Evolutionary conservation across 2,888 invertebrate species (phyloP), one percentile per base, ranked within the genome.

Genomic region (Hypolimnas misippus): DNA sequence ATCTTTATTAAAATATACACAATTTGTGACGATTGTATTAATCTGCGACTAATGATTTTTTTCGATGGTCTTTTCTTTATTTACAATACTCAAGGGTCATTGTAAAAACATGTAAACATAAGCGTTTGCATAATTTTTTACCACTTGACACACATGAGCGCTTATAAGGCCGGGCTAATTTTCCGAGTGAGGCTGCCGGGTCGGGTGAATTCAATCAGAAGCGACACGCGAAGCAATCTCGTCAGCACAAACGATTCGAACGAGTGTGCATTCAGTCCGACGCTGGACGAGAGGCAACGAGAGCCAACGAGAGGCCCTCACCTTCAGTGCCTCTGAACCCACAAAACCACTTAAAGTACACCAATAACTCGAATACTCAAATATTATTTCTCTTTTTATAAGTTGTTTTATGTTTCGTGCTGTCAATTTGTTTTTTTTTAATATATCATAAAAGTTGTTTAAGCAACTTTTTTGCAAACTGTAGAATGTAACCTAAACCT

Each of bases 181-280:
- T 86, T 82, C 82, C 81, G 81, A 81, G 82, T 82, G 81, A 77
- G 75, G 72, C 79, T 68, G 73, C 69, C 74, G 57, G 62, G 53
- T 73, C 73, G 73, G 72, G 70, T 78, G 61, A 66, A 66, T 66
- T 66, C 66, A 66, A 66, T 90, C 90, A 89, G 81, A 84, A 83
- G 84, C 85, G 83, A 87, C 87, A 83, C 87, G 82, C 83, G 82
- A 84, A 89, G 84, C 86, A 89, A 89, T 89, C 87, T 83, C 82
- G 81, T 73, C 78, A 77, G 76, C 75, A 78, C 73, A 83, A 86
- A 86, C 84, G 88, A 85, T 87, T 86, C 73, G 79, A 78, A 82
- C 77, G 76, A 86, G 85, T 80, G 79, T 80, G 83, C 86, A 84
- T 86, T 87, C 84, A 84, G 82, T 77, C 81, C 81, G 81, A 83